These are phyloP conservation scores for Metalampra italica DNA, from an alignment of 2,888 invertebrate genomes.

Conservation along the genomic window DNA sequence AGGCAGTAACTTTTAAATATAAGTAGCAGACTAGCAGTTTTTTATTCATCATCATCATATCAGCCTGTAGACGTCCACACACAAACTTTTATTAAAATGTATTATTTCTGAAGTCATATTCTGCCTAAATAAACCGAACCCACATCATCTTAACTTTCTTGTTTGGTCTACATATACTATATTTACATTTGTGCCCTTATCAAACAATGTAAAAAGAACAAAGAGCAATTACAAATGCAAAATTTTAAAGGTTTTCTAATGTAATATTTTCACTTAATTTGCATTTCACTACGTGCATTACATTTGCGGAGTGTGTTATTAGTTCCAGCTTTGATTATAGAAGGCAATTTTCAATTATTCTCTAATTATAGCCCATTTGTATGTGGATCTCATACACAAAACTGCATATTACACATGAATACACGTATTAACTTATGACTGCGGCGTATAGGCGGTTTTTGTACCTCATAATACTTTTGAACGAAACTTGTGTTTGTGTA, in stretches of 20 bases:
- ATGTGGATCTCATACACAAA: conserved; percentile 1
- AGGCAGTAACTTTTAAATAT: no score
- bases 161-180: not conserved
- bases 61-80: no score
- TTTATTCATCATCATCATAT: no score
- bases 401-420: not conserved
- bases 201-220: conserved; percentile 4
- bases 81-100: no score
- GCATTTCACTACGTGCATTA: conserved; percentile 3
- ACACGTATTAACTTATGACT: not conserved
- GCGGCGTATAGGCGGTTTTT: no score
- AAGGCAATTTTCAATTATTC: conserved; percentile 18
- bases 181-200: conserved; percentile 3
- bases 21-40: no score
- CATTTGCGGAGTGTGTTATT: conserved; percentile 26
- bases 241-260: not conserved
- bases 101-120: no score
- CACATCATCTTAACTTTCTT: not conserved
- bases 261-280: conserved; percentile 4
- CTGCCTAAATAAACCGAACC: not conserved
- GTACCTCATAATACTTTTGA: no score
- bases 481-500: no score
- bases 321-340: conserved; percentile 26
- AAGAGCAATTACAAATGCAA: conserved; percentile 5
- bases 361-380: conserved; percentile 20